phyloP scores from a whole-genome alignment of 1,140 invertebrate genomes.

The Psilanteris sp. region DNA sequence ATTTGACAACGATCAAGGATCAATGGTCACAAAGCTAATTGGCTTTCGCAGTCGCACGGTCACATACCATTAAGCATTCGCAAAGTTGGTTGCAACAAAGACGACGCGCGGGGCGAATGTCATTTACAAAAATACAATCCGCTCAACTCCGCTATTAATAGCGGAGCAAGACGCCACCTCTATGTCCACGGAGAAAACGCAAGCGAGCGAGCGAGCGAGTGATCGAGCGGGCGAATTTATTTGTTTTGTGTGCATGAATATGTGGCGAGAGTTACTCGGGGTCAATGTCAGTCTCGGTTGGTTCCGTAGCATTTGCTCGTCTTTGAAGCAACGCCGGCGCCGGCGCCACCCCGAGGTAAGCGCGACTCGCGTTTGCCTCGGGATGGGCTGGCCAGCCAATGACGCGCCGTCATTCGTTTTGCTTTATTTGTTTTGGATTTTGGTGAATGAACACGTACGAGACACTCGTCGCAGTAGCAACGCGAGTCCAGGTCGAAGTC shows the following conservation, averaged over 20 bases:
- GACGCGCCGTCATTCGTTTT: slow-evolving; percentile 4
- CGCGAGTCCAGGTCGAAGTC: slow-evolving; percentile 82
- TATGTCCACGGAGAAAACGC: slow-evolving; percentile 3
- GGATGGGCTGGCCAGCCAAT: slow-evolving; percentile 12
- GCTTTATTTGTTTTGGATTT: no score
- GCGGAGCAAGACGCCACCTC: slow-evolving; percentile 39
- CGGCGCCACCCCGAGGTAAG: slow-evolving; percentile 32
- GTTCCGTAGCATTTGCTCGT: neutral
- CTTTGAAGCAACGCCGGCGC: slow-evolving; percentile 34
- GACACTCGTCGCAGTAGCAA: slow-evolving; percentile 87
- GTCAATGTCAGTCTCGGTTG: slow-evolving; percentile 7
- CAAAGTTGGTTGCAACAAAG: slow-evolving; percentile 63
- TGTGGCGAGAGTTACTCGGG: slow-evolving; percentile 6
- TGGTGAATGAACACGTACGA: slow-evolving; percentile 72
- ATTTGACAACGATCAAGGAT: slow-evolving; percentile 10
- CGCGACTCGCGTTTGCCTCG: slow-evolving; percentile 13
- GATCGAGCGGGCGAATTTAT: slow-evolving; percentile 1
- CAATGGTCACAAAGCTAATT: slow-evolving; percentile 46
- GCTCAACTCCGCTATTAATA: slow-evolving; percentile 54
- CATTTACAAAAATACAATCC: slow-evolving; percentile 63
- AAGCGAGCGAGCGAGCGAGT: slow-evolving; percentile 5
- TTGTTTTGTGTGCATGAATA: neutral
- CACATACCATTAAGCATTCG: slow-evolving; percentile 63
- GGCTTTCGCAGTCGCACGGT: slow-evolving; percentile 34
- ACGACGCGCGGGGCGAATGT: slow-evolving; percentile 57